phyloP scores from a whole-genome alignment of 2,113 vertebrate genomes.

The Takifugu bimaculatus region DNA sequence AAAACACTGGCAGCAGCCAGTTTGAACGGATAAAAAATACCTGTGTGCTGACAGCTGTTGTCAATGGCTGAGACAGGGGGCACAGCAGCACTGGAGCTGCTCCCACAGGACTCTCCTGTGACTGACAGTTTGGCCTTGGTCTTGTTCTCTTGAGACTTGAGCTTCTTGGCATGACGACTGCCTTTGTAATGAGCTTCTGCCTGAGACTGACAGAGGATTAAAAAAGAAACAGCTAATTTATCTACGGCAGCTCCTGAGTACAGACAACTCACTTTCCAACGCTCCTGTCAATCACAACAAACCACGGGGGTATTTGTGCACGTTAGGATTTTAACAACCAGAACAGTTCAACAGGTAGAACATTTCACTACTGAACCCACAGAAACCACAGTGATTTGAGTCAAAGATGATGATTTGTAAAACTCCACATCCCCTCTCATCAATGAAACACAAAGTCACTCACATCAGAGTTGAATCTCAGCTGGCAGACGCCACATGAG shows the following conservation, averaged over 20 bases:
- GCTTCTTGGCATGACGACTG: constrained; percentile 98
- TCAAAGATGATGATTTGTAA: not conserved
- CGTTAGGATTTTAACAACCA: too few relatives aligned
- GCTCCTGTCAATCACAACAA: too few relatives aligned
- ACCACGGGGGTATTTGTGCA: too few relatives aligned
- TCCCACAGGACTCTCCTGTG: constrained; percentile 80
- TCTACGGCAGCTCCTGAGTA: not conserved
- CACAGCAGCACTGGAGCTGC: constrained; percentile 65
- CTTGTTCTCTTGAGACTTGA: constrained; percentile 97
- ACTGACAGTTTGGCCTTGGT: constrained; percentile 87
- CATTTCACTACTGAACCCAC: too few relatives aligned
- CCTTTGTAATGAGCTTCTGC: constrained; percentile 99
- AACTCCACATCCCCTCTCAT: too few relatives aligned
- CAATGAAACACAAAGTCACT: constrained; percentile 59
- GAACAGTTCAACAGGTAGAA: too few relatives aligned
- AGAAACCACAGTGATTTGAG: too few relatives aligned
- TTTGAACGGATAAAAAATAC: constrained; percentile 15
- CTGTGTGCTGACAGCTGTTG: constrained; percentile 45
- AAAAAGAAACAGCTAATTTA: not conserved
- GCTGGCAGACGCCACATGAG: constrained; percentile 93
- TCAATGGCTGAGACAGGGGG: constrained; percentile 15
- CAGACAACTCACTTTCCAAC: not conserved
- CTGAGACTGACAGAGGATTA: constrained; percentile 65
- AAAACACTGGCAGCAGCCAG: not conserved
- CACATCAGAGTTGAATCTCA: constrained; percentile 97